A percentile compares a stretch with the other conserved stretches of the same genome.
These are phyloP conservation scores for Rhynchomys soricoides DNA, from an alignment of 2,113 vertebrate species.

Conservation along the genomic window DNA sequence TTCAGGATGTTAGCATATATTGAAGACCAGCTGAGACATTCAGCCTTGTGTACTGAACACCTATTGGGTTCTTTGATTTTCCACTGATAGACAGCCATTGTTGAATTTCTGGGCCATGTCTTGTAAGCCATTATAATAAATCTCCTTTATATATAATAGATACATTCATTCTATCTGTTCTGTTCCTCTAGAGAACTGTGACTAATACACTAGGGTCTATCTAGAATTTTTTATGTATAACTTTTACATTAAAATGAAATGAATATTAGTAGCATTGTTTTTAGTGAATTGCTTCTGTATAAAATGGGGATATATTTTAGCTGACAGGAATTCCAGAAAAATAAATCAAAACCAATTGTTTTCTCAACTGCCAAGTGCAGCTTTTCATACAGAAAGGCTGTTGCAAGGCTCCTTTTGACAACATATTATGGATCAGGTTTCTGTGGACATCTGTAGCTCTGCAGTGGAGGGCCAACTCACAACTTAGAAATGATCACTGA, in stretches of 20 bases:
- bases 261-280: constrained; percentile 27
- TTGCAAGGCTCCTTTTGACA: constrained; percentile 60
- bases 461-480: constrained; percentile 61
- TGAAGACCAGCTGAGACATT: background rate
- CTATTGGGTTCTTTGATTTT: background rate
- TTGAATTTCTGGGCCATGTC: background rate
- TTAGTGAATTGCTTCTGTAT: constrained; percentile 30
- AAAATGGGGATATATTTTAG: constrained; percentile 44
- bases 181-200: background rate
- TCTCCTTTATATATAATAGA: background rate
- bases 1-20: background rate
- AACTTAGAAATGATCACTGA: constrained; percentile 58
- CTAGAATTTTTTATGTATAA: background rate
- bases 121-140: background rate
- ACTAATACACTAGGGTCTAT: background rate
- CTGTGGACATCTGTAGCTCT: constrained; percentile 61
- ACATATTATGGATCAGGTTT: constrained; percentile 59
- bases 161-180: background rate
- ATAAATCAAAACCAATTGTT: constrained; percentile 63
- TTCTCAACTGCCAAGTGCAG: constrained; percentile 50
- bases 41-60: background rate
- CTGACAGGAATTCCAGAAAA: constrained; percentile 40
- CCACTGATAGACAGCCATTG: background rate
- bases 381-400: constrained; percentile 58
- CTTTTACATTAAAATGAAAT: constrained; percentile 26